Evolutionary conservation across 2,888 invertebrate species (phyloP), one percentile per base, ranked within the genome.

Genomic region (Escarpia spicata): DNA sequence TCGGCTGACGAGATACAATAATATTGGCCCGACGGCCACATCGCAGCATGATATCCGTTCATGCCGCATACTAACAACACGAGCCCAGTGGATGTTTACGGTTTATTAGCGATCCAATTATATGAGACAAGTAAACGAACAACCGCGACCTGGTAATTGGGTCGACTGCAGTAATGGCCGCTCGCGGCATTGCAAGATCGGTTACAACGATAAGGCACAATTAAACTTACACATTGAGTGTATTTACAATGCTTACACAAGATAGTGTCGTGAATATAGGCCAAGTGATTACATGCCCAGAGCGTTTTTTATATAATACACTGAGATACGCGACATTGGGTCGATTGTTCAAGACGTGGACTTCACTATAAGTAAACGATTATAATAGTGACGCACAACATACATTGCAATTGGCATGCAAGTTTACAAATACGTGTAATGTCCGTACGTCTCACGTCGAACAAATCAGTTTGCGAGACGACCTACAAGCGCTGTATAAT

Each of bases 251-350:
- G 75, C 75, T 19, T 75, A 75, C n/a, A 75, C 75, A 26, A 75
- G 75, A 75, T 75, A 75, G 75, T 75, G 75, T 75, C n/a, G 75
- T 26, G 75, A 75, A 75, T n/a, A 75, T 26, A 75, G 75, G 19
- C 6, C 75, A 75, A 19, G 75, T 75, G 19, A 75, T 75, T 75
- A 75, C 26, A 75, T 26, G 75, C 75, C 26, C 26, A 75, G 19
- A n/a, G 75, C 75, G 75, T 75, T 75, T 75, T 75, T 19, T 75
- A 75, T 75, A 75, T 52, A 52, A 75, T 75, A 75, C 75, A 75
- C 26, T 75, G 75, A 75, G 75, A 75, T 75, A 75, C 75, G 52
- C 52, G 2, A 4, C 52, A 52, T 52, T 52, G 52, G 52, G 52
- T 52, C 9, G 26, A 75, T 75, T 75, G 75, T n/a, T 75, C n/a